Conservation (phyloP, 2,888 invertebrate genomes). For the Lasioglossum zephyrum region DNA sequence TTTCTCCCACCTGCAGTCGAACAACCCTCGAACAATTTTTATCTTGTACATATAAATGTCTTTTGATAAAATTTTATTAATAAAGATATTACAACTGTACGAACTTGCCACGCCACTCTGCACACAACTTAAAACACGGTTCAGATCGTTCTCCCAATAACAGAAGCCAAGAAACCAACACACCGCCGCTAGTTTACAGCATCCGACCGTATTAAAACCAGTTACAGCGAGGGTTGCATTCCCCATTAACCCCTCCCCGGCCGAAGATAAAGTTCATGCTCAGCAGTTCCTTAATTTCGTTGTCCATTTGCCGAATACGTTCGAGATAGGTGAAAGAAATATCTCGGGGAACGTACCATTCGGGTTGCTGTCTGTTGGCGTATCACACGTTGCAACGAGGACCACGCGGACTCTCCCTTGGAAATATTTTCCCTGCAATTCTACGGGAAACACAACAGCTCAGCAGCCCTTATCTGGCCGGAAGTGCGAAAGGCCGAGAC, state of each 20-base stretch:
- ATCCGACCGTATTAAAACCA: background rate
- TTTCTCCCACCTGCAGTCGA: too few species aligned
- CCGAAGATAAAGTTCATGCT: background rate
- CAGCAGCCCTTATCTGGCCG: conserved; percentile 25
- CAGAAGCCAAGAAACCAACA: background rate
- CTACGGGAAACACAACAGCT: conserved; percentile 1
- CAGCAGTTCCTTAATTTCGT: background rate
- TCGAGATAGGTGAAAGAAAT: background rate
- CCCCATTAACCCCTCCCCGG: background rate
- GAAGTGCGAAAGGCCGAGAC: conserved; percentile 4
- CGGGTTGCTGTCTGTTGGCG: background rate
- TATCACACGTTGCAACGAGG: background rate
- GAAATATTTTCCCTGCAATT: conserved; percentile 10
- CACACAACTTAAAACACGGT: background rate
- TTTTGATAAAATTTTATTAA: too few species aligned
- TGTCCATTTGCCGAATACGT: conserved; percentile 1
- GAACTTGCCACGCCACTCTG: background rate
- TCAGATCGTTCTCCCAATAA: background rate
- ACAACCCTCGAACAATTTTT: too few species aligned
- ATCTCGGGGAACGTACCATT: background rate
- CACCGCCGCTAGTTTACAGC: background rate
- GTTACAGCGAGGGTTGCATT: background rate
- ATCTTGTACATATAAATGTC: too few species aligned
- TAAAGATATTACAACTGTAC: background rate
- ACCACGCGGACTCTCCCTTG: background rate